These are phyloP conservation scores for Venturia canescens DNA, from an alignment of 1,140 invertebrate species.

Conservation along the genomic window DNA sequence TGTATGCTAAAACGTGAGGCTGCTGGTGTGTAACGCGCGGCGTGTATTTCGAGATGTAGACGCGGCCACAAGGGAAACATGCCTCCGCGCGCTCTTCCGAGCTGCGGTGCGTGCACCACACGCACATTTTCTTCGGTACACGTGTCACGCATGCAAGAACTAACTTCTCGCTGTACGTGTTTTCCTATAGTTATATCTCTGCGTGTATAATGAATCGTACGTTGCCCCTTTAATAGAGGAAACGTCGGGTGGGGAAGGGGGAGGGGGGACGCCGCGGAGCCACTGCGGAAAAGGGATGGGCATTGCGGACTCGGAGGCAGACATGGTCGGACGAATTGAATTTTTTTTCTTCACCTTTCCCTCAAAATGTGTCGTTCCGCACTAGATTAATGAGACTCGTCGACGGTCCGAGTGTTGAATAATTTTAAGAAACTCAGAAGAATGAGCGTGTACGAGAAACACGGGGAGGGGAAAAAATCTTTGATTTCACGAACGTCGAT, in stretches of 20 bases:
- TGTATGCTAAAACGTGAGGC: background rate
- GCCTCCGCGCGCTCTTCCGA: background rate
- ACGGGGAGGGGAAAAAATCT: no score
- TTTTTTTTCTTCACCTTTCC: background rate
- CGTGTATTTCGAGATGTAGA: conserved; percentile 56
- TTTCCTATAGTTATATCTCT: background rate
- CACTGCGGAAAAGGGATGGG: conserved; percentile 5
- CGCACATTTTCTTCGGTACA: background rate
- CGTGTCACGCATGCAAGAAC: conserved; percentile 18
- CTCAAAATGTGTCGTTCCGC: no score
- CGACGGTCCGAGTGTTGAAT: no score
- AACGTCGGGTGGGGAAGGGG: background rate
- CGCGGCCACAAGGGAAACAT: background rate
- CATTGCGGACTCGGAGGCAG: background rate
- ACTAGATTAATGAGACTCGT: no score
- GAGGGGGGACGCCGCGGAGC: background rate
- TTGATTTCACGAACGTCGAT: no score
- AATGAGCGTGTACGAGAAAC: no score
- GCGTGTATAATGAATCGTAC: background rate
- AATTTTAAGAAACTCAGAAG: no score
- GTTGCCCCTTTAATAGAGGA: conserved; percentile 15
- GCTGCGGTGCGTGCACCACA: background rate
- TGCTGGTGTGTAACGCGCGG: background rate
- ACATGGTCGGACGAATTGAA: background rate
- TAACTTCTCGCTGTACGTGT: background rate